phyloP scores from a whole-genome alignment of 2,888 invertebrate species.

The Leptura quadrifasciata region DNA sequence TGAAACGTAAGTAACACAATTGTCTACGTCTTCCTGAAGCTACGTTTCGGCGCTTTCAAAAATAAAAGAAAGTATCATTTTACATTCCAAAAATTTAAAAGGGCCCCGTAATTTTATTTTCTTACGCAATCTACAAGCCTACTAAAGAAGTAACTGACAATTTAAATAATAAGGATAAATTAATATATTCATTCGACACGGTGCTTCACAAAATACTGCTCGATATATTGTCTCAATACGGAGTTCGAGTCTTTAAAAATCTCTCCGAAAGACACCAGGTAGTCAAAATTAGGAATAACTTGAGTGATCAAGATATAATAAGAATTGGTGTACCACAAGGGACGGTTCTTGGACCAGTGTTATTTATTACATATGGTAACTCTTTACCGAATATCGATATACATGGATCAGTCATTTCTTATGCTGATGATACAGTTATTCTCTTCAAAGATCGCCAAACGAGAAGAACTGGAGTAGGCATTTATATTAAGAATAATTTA shows the following conservation, averaged over 20 bases:
- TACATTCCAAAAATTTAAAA: too few species aligned
- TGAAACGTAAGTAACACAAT: too few species aligned
- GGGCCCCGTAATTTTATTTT: too few species aligned
- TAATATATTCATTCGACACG: constrained; percentile 38
- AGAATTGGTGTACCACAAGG: constrained; percentile 34
- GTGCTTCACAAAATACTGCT: constrained; percentile 20
- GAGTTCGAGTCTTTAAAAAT: constrained; percentile 29
- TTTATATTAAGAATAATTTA: too few species aligned
- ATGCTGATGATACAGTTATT: constrained; percentile 39
- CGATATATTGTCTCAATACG: background rate
- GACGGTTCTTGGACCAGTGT: constrained; percentile 35
- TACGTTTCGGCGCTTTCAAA: too few species aligned
- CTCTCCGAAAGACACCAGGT: constrained; percentile 15
- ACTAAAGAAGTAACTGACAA: constrained; percentile 9
- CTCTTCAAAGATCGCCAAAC: background rate
- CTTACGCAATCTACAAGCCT: constrained; percentile 33
- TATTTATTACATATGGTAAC: constrained; percentile 35
- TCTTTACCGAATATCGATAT: background rate
- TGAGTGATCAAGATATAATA: constrained; percentile 8
- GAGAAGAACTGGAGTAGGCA: too few species aligned
- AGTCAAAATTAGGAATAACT: constrained; percentile 18
- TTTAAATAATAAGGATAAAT: constrained; percentile 18
- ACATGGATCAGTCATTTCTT: constrained; percentile 31
- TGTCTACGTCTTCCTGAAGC: too few species aligned
- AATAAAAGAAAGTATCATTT: too few species aligned